Conservation (phyloP, 1,140 invertebrate species). For the Subanguina moxae region DNA sequence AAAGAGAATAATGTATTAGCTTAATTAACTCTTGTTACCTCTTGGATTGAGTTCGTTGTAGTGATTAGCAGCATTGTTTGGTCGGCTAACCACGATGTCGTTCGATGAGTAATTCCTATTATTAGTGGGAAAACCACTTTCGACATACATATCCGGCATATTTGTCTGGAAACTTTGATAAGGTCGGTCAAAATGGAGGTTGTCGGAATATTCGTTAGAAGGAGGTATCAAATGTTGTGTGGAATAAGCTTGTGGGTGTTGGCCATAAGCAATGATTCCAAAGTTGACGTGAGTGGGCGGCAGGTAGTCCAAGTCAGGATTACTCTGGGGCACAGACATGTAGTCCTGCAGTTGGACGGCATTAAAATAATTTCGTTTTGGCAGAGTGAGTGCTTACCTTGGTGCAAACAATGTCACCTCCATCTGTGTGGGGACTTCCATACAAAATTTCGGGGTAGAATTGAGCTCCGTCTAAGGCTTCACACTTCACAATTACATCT, state of each 20-base stretch:
- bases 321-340: slow-evolving; percentile 51
- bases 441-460: slow-evolving; percentile 42
- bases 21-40: too few relatives aligned
- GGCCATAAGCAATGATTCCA: slow-evolving; percentile 14
- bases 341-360: slow-evolving; percentile 42
- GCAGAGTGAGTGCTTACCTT: too few relatives aligned
- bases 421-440: slow-evolving; percentile 27
- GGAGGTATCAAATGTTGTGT: slow-evolving; percentile 5
- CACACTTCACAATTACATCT: slow-evolving; percentile 45
- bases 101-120: not conserved
- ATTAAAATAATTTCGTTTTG: not conserved
- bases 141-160: slow-evolving; percentile 26
- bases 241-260: slow-evolving; percentile 14
- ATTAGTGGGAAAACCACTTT: not conserved
- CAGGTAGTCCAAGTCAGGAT: slow-evolving; percentile 50
- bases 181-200: slow-evolving; percentile 34
- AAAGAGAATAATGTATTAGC: too few relatives aligned
- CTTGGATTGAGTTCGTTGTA: too few relatives aligned
- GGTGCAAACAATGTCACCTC: slow-evolving; percentile 9
- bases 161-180: slow-evolving; percentile 32
- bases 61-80: too few relatives aligned
- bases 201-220: slow-evolving; percentile 24
- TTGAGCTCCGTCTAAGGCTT: slow-evolving; percentile 44
- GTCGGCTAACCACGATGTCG: not conserved
- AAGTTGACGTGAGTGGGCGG: slow-evolving; percentile 20